Conservation (phyloP, 2,888 invertebrate genomes). For the Ichneumoninae sp. region DNA sequence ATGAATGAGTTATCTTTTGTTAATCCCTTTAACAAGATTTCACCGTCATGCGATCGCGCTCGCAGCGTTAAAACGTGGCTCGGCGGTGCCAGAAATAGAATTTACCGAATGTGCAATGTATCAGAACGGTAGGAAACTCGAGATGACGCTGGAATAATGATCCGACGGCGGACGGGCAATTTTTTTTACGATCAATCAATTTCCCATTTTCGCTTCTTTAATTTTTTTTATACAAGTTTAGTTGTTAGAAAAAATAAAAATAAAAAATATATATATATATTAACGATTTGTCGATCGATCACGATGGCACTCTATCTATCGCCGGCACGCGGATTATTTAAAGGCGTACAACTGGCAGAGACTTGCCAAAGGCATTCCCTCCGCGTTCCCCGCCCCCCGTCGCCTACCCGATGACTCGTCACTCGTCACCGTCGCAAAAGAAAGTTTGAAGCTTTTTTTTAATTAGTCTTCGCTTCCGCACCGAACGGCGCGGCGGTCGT, state of each 20-base stretch:
- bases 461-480: constrained; percentile 46
- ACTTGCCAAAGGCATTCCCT: constrained; percentile 38
- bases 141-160: constrained; percentile 41
- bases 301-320: constrained; percentile 2
- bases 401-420: constrained; percentile 30
- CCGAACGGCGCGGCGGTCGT: constrained; percentile 43
- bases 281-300: neutral
- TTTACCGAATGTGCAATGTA: constrained; percentile 46
- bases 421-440: constrained; percentile 54
- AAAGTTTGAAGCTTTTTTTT: constrained; percentile 45
- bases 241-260: neutral
- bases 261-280: neutral
- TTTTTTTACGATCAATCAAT: neutral
- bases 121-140: neutral
- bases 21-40: constrained; percentile 1
- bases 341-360: constrained; percentile 57
- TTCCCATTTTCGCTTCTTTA: neutral
- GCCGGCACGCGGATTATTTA: constrained; percentile 58
- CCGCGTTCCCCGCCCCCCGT: constrained; percentile 19
- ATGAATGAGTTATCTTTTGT: neutral
- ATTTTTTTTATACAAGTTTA: neutral
- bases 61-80: constrained; percentile 51
- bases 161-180: constrained; percentile 17
- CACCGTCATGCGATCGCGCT: constrained; percentile 45
- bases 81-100: constrained; percentile 52